Percentiles rank a stretch among this genome's conserved stretches.
Evolutionary conservation across 2,888 invertebrate species (phyloP).

Genomic region (Cephus spinipes): DNA sequence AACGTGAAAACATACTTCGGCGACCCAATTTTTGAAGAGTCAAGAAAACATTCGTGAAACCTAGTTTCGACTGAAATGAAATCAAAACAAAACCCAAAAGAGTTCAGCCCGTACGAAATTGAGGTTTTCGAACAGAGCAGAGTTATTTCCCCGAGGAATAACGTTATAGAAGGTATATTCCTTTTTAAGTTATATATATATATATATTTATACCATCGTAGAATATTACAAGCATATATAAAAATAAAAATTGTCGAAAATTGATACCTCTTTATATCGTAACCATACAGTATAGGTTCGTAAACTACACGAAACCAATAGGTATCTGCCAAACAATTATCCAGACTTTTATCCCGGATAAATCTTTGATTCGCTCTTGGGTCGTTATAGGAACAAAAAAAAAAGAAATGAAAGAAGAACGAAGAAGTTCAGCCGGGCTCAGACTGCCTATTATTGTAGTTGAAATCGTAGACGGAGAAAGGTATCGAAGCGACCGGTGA

Average conservation of each 20-base stretch:
- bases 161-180: slow-evolving; percentile 24
- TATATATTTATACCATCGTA: not conserved
- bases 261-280: not conserved
- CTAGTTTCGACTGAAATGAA: not conserved
- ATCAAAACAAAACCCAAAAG: slow-evolving; percentile 13
- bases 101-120: slow-evolving; percentile 27
- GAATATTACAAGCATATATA: not conserved
- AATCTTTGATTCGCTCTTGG: not conserved
- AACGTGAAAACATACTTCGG: slow-evolving; percentile 14
- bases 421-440: slow-evolving; percentile 16
- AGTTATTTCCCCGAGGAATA: slow-evolving; percentile 36
- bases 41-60: not conserved
- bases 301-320: not conserved
- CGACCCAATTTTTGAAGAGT: slow-evolving; percentile 20
- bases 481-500: slow-evolving; percentile 25
- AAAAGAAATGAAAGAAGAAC: not conserved
- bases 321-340: not conserved
- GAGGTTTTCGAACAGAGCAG: slow-evolving; percentile 34
- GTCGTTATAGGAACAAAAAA: not conserved
- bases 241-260: not conserved
- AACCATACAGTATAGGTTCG: not conserved
- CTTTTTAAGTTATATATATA: not conserved
- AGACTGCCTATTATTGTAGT: slow-evolving; percentile 22
- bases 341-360: not conserved
- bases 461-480: slow-evolving; percentile 12